These are phyloP conservation scores for Frieseomelitta varia DNA, from an alignment of 1,140 invertebrate genomes.

Conservation along the genomic window DNA sequence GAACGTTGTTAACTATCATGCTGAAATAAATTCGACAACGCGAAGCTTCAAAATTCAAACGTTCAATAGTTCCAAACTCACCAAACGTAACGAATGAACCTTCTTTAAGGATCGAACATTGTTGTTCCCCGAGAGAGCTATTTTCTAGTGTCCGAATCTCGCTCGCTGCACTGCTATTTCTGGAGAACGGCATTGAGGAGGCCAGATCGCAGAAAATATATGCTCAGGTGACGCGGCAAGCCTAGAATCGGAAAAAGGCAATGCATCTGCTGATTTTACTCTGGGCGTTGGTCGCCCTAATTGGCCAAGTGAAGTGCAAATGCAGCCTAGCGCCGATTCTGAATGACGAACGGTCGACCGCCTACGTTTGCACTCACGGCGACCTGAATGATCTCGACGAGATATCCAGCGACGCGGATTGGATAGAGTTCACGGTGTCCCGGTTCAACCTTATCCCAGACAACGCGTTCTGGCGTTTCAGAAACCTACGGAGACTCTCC, in stretches of 20 bases:
- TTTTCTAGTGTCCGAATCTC: background rate
- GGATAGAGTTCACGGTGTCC: slow-evolving; percentile 74
- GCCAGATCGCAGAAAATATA: too few species aligned
- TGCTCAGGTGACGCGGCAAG: background rate
- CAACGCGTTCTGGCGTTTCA: slow-evolving; percentile 66
- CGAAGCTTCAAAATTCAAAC: background rate
- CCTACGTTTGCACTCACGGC: slow-evolving; percentile 69
- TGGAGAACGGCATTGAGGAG: background rate
- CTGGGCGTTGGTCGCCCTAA: slow-evolving; percentile 66
- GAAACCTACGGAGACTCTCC: slow-evolving; percentile 56
- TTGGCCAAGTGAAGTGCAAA: slow-evolving; percentile 63
- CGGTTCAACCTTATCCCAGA: slow-evolving; percentile 59
- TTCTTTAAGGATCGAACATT: background rate
- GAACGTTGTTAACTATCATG: background rate
- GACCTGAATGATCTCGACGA: slow-evolving; percentile 65
- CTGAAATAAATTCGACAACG: background rate
- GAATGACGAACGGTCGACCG: slow-evolving; percentile 65
- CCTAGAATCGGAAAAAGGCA: slow-evolving; percentile 21
- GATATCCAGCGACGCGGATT: slow-evolving; percentile 65
- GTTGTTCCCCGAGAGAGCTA: background rate
- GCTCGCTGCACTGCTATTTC: background rate
- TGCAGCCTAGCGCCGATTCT: slow-evolving; percentile 63
- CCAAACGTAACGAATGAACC: background rate
- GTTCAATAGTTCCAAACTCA: background rate
- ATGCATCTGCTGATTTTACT: slow-evolving; percentile 47